These are phyloP conservation scores for Rhynchopsitta pachyrhyncha DNA, from an alignment of 2,113 vertebrate genomes.

Conservation along the genomic window DNA sequence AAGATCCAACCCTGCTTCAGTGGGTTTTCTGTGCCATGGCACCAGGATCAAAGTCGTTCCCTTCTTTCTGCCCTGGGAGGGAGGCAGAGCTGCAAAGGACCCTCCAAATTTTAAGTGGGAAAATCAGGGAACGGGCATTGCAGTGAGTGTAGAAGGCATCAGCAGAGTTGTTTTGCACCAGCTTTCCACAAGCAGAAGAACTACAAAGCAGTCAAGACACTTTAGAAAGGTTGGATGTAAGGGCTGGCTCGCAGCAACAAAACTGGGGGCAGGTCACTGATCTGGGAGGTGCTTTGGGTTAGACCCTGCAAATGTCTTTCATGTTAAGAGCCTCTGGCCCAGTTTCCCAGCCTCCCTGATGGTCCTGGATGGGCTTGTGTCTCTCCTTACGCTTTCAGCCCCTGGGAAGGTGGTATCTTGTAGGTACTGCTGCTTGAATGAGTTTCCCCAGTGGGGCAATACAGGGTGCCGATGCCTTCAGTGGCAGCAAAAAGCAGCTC, in stretches of 20 bases:
- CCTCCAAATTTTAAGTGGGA: not conserved
- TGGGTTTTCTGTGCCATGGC: not conserved
- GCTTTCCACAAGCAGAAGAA: not conserved
- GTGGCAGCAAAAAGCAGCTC: slow-evolving; percentile 3
- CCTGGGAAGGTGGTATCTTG: rapidly evolving
- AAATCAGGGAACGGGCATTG: rapidly evolving
- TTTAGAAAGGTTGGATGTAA: not conserved
- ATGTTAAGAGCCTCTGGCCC: not conserved
- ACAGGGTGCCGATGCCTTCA: not conserved
- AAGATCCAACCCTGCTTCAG: rapidly evolving
- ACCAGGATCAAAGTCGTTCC: rapidly evolving
- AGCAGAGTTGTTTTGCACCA: not conserved
- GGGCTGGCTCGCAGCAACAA: not conserved
- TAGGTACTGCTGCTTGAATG: not conserved
- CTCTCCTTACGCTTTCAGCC: not conserved
- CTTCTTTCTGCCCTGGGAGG: not conserved
- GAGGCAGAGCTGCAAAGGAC: not conserved
- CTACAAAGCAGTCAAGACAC: not conserved
- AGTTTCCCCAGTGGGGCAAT: not conserved
- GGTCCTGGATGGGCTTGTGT: rapidly evolving
- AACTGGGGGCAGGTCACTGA: not conserved
- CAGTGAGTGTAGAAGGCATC: not conserved
- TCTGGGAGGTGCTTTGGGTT: not conserved
- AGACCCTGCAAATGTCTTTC: not conserved
- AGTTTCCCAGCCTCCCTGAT: not conserved